These are phyloP conservation scores for Brachypteracias leptosomus DNA, from an alignment of 2,113 vertebrate species.

Conservation along the genomic window DNA sequence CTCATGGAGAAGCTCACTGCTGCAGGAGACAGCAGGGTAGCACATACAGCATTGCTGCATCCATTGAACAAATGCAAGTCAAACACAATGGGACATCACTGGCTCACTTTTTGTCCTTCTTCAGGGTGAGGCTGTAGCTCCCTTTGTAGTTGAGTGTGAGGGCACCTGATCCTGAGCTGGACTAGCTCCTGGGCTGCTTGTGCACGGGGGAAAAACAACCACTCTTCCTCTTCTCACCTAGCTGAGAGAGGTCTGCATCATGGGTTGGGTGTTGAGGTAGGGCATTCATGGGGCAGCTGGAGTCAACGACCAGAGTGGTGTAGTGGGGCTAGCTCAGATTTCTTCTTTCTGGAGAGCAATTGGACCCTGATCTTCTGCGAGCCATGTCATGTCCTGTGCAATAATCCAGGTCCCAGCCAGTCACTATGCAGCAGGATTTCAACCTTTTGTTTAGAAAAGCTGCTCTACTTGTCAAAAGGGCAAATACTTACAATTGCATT, in stretches of 20 bases:
- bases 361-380: not conserved
- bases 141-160: rapidly evolving
- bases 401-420: not conserved
- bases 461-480: slow-evolving; percentile 44
- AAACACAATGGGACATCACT: not conserved
- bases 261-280: not conserved
- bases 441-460: not conserved
- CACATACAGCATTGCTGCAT: rapidly evolving
- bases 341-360: not conserved
- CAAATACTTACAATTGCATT: slow-evolving; percentile 26
- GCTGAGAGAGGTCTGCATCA: not conserved
- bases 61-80: not conserved
- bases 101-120: not conserved
- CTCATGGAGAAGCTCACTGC: not conserved
- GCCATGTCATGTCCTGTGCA: not conserved
- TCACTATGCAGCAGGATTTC: not conserved
- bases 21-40: not conserved
- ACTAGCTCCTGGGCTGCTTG: rapidly evolving
- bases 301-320: rapidly evolving
- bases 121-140: not conserved
- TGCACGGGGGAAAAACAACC: not conserved
- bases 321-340: not conserved
- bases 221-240: not conserved
- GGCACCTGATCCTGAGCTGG: not conserved
- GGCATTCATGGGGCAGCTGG: rapidly evolving